Base-by-base conservation (phyloP, 2,113 vertebrate species). In the Coreoperca whiteheadi region DNA sequence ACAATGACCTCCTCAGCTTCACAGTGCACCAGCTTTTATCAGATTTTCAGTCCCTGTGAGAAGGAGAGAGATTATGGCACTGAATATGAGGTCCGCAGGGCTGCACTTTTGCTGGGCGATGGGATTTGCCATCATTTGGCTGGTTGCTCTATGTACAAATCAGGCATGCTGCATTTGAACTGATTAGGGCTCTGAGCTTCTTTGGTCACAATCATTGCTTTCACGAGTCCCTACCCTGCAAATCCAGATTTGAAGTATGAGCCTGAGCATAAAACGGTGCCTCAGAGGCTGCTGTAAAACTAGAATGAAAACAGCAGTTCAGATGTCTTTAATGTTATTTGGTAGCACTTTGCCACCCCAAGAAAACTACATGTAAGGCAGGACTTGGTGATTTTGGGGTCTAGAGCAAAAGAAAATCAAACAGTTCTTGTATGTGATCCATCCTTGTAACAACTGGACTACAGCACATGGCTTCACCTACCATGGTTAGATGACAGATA, bases 61-160 rank as follows among this genome's bases (percentile, higher is more conserved):
- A 25, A 59, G 60, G 56, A 63, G 69, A 73, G 5, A 83, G 87
- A 87, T 89, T 91, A 88, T 53, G 25, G 48, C 28, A 4, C 9
- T 66, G 53, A 81, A 63, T 68, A 74, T 74, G 79, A 83, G 77
- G 83, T 86, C 83, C 51, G 81, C 88, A 53, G 41, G 28, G 4
- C 69, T 48, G 75, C 51, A 16, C 30, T 63, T 82, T 60, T 81
- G 84, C 86, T 60, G n/a, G 72, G 12, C 12, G 20, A 54, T 8
- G 50, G 76, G 86, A 89, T 91, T 92, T 88, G 63, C 69, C 46
- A 68, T 89, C 65, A 64, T 91, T 88, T 86, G 82, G 63, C 87
- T 61, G 53, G 21, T 76, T 56, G 59, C 76, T 79, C 20, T 67
- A 53, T 53, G 65, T 84, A 67, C 61, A 56, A 86, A 74, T 65